A percentile compares a stretch with the other conserved stretches of the same genome.
phyloP scores from a whole-genome alignment of 2,888 invertebrate genomes.

The Arctia plantaginis region DNA sequence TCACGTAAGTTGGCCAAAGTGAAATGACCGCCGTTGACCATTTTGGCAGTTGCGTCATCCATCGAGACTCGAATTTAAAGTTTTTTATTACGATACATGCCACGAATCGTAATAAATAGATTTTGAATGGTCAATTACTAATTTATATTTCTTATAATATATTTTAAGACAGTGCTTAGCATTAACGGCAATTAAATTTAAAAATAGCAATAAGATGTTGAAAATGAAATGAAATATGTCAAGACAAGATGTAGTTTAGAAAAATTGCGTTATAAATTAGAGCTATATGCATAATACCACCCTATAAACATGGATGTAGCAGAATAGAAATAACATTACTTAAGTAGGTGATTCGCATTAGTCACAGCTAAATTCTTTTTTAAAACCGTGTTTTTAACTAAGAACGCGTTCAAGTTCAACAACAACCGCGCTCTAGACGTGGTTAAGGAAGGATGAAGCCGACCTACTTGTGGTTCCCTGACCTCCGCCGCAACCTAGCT shows the following conservation, averaged over 20 bases:
- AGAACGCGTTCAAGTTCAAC: conserved; percentile 79
- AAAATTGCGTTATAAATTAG: neutral
- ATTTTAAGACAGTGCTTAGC: neutral
- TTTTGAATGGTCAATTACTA: conserved; percentile 28
- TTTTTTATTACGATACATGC: conserved; percentile 60
- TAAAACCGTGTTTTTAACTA: conserved; percentile 81
- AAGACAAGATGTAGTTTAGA: neutral
- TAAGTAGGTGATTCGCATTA: conserved; percentile 39
- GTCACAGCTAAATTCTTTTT: conserved; percentile 55
- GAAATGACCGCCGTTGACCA: conserved; percentile 85
- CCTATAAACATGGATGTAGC: conserved; percentile 18
- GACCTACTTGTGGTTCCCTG: conserved; percentile 86
- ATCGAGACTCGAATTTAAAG: conserved; percentile 72
- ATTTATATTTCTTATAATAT: neutral
- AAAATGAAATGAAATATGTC: neutral
- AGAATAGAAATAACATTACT: conserved; percentile 25
- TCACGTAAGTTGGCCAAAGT: conserved; percentile 84
- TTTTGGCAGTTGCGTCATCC: conserved; percentile 83
- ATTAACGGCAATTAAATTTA: neutral
- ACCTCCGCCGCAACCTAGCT: conserved; percentile 83
- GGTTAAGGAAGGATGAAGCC: conserved; percentile 82
- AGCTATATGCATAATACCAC: neutral
- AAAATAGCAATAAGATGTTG: neutral
- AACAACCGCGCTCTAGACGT: conserved; percentile 68
- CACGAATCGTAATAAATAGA: conserved; percentile 56